These are phyloP conservation scores for Tetranychus cinnabarinus DNA, from an alignment of 1,140 invertebrate species.

Conservation along the genomic window DNA sequence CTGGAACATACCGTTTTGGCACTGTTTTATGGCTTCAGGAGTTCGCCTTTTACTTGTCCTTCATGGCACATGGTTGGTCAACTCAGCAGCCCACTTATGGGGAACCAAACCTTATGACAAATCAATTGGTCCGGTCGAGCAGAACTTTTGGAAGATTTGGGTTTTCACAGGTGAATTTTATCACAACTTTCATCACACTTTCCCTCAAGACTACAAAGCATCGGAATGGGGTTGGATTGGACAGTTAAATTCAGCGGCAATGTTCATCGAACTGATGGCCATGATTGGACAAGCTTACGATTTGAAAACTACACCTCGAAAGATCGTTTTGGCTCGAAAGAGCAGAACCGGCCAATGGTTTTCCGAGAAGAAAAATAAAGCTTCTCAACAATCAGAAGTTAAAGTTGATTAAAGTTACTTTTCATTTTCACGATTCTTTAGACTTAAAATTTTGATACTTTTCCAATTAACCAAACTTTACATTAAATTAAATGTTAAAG, in stretches of 20 bases:
- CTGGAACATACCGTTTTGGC: neutral
- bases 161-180: neutral
- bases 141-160: neutral
- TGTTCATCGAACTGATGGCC: slow-evolving; percentile 36
- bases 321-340: neutral
- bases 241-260: slow-evolving; percentile 25
- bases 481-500: too few species aligned
- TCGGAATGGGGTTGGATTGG: slow-evolving; percentile 45
- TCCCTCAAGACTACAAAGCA: slow-evolving; percentile 81
- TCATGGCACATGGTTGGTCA: slow-evolving; percentile 82
- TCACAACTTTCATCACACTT: slow-evolving; percentile 85
- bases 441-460: too few species aligned
- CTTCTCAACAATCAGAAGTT: neutral
- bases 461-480: too few species aligned
- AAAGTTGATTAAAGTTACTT: too few species aligned
- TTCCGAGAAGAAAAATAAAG: neutral
- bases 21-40: slow-evolving; percentile 33
- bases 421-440: too few species aligned
- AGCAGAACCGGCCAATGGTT: slow-evolving; percentile 21
- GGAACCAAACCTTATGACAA: slow-evolving; percentile 23
- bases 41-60: slow-evolving; percentile 55
- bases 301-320: slow-evolving; percentile 18
- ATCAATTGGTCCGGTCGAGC: slow-evolving; percentile 26
- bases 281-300: slow-evolving; percentile 36
- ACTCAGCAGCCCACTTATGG: slow-evolving; percentile 31